A percentile compares a stretch with the other conserved stretches of the same genome.
These are phyloP conservation scores for Euplexia lucipara DNA, from an alignment of 2,888 invertebrate species.

Conservation along the genomic window DNA sequence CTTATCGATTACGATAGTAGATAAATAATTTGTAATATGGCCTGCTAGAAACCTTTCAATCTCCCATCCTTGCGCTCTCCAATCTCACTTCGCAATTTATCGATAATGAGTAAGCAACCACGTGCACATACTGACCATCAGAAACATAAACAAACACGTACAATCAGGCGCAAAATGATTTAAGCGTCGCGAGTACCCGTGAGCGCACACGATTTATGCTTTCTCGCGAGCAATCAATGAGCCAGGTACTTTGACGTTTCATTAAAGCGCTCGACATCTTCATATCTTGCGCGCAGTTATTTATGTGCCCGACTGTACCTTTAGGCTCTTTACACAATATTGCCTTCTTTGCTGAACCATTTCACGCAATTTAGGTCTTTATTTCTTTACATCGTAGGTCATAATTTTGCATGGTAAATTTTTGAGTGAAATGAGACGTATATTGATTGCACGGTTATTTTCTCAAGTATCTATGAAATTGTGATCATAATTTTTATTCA, in stretches of 20 bases:
- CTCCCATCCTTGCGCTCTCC: constrained; percentile 7
- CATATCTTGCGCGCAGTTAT: constrained; percentile 84
- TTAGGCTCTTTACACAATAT: constrained; percentile 70
- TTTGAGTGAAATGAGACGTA: constrained; percentile 43
- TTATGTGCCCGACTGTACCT: constrained; percentile 83
- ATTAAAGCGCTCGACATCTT: constrained; percentile 88
- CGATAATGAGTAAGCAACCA: constrained; percentile 61
- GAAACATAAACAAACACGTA: constrained; percentile 74
- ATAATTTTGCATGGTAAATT: not conserved
- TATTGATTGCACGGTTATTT: constrained; percentile 43
- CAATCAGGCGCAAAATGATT: constrained; percentile 73
- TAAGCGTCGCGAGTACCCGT: constrained; percentile 70
- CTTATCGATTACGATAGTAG: too few species aligned
- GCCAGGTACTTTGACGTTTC: constrained; percentile 87
- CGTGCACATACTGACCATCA: constrained; percentile 58
- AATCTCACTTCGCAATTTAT: constrained; percentile 57
- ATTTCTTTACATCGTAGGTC: accelerated
- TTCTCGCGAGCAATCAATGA: constrained; percentile 81
- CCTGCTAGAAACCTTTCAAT: too few species aligned
- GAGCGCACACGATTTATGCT: constrained; percentile 74
- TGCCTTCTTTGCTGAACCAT: constrained; percentile 32
- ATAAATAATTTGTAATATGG: too few species aligned
- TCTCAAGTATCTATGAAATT: constrained; percentile 48
- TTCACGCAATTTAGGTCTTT: constrained; percentile 30
- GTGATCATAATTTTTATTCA: constrained; percentile 26